Evolutionary conservation across 2,888 invertebrate species (phyloP).

Genomic region (Rhorus exstirpatorius): DNA sequence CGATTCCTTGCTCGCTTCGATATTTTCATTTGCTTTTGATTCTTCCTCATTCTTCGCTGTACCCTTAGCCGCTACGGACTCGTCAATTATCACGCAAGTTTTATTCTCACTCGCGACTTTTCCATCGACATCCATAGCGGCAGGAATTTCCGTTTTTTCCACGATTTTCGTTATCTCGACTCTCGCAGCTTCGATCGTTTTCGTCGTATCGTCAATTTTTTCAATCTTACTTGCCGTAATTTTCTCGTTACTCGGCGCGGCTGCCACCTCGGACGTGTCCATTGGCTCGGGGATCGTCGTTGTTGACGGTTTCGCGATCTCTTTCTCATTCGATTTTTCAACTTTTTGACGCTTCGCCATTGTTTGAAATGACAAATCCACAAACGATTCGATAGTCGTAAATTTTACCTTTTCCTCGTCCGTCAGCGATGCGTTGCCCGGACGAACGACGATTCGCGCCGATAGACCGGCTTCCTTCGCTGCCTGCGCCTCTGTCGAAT

Average conservation of each 20-base stretch:
- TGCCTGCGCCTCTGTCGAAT: conserved; percentile 92
- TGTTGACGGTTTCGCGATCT: conserved; percentile 15
- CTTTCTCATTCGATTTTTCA: conserved; percentile 73
- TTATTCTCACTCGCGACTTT: conserved; percentile 68
- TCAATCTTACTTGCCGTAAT: conserved; percentile 38
- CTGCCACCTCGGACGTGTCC: conserved; percentile 81
- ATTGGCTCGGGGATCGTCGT: conserved; percentile 75
- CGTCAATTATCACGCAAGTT: conserved; percentile 43
- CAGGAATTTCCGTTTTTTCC: conserved; percentile 50
- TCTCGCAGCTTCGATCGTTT: conserved; percentile 37
- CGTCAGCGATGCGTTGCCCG: conserved; percentile 91
- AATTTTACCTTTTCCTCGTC: conserved; percentile 88
- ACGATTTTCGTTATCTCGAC: conserved; percentile 56
- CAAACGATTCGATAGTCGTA: conserved; percentile 88
- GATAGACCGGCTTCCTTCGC: conserved; percentile 92
- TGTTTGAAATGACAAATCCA: conserved; percentile 86
- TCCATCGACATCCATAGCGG: conserved; percentile 64
- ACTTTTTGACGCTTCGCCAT: conserved; percentile 83
- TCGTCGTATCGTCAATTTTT: conserved; percentile 57
- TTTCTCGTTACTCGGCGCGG: conserved; percentile 50
- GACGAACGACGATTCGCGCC: conserved; percentile 91
- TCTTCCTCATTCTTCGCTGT: conserved; percentile 68
- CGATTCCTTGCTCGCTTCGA: conserved; percentile 60
- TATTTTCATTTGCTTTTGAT: conserved; percentile 81
- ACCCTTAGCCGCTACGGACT: conserved; percentile 51